Evolutionary conservation across 1,140 invertebrate genomes (phyloP).

Genomic region (Homalodisca vitripennis): DNA sequence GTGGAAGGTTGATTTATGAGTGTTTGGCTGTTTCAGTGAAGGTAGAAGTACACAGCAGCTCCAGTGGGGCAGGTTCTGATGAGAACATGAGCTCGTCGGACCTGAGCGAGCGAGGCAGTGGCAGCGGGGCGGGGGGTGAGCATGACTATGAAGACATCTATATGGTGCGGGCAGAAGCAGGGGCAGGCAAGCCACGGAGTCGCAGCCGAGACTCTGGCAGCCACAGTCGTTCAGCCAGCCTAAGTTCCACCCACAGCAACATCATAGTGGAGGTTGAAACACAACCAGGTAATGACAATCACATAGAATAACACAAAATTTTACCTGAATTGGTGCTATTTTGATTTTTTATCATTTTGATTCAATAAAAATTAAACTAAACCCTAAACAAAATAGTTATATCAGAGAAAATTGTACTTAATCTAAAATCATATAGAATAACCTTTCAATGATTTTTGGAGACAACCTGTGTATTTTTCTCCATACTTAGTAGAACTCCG

Average conservation of each 20-base stretch:
- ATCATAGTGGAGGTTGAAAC: constrained; percentile 42
- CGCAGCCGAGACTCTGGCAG: constrained; percentile 62
- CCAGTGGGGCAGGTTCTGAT: constrained; percentile 55
- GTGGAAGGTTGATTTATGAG: too few relatives aligned
- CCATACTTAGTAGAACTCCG: too few relatives aligned
- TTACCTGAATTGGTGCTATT: too few relatives aligned
- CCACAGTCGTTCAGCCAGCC: constrained; percentile 62
- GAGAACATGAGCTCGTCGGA: constrained; percentile 57
- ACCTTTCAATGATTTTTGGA: too few relatives aligned
- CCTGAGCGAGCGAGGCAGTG: constrained; percentile 38
- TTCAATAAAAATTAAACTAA: too few relatives aligned
- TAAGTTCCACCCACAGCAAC: constrained; percentile 52
- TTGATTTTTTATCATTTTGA: too few relatives aligned
- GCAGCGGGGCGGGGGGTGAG: constrained; percentile 53
- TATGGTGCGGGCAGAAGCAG: constrained; percentile 57
- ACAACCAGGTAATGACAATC: constrained; percentile 9
- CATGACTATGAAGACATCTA: constrained; percentile 77
- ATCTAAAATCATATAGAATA: too few relatives aligned
- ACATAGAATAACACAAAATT: too few relatives aligned
- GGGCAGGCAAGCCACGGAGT: constrained; percentile 12
- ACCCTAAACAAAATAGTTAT: too few relatives aligned
- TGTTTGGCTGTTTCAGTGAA: constrained; percentile 56
- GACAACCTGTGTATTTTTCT: too few relatives aligned
- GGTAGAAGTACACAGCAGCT: constrained; percentile 64
- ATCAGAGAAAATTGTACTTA: too few relatives aligned